These are phyloP conservation scores for Cephus rjabovi DNA, from an alignment of 2,888 invertebrate genomes.

Conservation along the genomic window DNA sequence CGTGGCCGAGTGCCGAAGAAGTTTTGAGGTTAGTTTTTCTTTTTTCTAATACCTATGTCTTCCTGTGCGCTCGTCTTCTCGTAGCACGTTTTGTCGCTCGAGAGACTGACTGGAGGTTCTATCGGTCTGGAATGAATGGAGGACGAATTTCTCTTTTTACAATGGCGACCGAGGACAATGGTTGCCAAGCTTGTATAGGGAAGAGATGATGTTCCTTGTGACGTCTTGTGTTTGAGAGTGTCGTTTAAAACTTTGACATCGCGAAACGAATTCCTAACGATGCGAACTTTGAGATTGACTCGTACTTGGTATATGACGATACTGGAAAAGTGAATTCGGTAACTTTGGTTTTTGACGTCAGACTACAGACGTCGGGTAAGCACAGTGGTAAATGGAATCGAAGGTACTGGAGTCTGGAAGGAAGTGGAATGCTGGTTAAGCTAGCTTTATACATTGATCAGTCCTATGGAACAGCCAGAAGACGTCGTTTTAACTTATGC, in stretches of 20 bases:
- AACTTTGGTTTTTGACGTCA: neutral
- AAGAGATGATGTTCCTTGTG: neutral
- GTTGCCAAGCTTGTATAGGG: neutral
- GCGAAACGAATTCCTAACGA: neutral
- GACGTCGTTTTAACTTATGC: neutral
- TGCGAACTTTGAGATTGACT: neutral
- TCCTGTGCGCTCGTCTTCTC: neutral
- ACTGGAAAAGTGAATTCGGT: neutral
- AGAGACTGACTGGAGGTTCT: neutral
- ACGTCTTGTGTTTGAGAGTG: neutral
- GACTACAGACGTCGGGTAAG: neutral
- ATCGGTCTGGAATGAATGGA: neutral
- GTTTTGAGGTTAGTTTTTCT: neutral
- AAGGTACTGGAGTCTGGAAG: neutral
- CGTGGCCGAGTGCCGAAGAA: neutral
- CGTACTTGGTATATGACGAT: neutral
- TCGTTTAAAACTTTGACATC: neutral
- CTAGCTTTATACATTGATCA: neutral
- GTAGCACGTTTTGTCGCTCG: neutral
- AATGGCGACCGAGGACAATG: neutral
- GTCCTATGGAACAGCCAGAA: neutral
- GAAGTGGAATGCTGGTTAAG: neutral
- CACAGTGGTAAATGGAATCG: neutral
- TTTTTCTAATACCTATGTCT: neutral
- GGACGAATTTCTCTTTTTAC: neutral